phyloP scores from a whole-genome alignment of 2,113 vertebrate genomes.

The Felis chaus region DNA sequence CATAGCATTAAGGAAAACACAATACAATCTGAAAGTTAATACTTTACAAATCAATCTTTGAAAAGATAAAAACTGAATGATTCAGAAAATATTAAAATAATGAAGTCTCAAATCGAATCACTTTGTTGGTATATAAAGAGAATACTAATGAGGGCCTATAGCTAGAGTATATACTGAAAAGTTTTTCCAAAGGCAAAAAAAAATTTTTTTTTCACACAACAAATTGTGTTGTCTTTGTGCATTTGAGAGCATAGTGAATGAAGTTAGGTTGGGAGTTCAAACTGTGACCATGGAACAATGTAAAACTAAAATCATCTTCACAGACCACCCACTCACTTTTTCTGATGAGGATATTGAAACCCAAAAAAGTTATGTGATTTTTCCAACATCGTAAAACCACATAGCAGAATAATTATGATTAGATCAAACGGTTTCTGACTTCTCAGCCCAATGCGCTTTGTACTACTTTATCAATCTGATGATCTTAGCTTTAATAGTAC shows the following conservation, averaged over 20 bases:
- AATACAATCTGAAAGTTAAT: slow-evolving; percentile 32
- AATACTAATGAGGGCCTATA: background rate
- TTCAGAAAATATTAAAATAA: slow-evolving; percentile 54
- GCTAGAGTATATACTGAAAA: background rate
- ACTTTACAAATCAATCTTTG: slow-evolving; percentile 53
- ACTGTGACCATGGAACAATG: background rate
- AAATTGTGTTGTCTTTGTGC: background rate
- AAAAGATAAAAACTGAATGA: slow-evolving; percentile 11
- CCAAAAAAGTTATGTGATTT: background rate
- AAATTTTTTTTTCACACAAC: background rate
- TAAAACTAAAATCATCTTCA: background rate
- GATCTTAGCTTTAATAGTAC: background rate
- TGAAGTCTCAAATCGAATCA: background rate
- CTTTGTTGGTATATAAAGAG: slow-evolving; percentile 7
- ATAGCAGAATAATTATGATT: background rate
- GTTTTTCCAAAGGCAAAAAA: background rate
- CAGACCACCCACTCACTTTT: background rate
- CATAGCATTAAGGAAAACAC: slow-evolving; percentile 36
- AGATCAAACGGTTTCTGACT: background rate
- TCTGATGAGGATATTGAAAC: background rate
- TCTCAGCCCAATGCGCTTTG: background rate
- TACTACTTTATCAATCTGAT: background rate
- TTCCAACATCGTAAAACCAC: slow-evolving; percentile 3
- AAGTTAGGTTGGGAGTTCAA: background rate
- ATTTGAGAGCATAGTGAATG: background rate